A percentile compares a stretch with the other conserved stretches of the same genome.
Evolutionary conservation across 2,888 invertebrate species (phyloP).

Genomic region (Drosophila meridiana): DNA sequence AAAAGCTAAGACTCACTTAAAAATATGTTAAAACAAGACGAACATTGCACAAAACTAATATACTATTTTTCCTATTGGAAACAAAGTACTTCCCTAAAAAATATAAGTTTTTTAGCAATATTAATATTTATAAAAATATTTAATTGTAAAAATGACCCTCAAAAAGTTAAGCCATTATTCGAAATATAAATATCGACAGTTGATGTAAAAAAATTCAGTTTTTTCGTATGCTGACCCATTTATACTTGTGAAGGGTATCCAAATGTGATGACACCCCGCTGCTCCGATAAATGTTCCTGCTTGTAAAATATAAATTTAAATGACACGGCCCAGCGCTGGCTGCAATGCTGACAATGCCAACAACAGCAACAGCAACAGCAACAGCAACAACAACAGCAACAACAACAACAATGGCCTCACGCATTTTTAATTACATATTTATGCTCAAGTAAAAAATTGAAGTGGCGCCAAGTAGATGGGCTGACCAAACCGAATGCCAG

Average conservation of each 20-base stretch:
- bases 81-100: no score
- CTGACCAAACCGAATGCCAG: slow-evolving; percentile 17
- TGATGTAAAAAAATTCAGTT: background rate
- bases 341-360: slow-evolving; percentile 17
- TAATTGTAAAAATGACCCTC: no score
- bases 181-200: background rate
- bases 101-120: no score
- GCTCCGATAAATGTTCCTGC: slow-evolving; percentile 3
- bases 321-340: slow-evolving; percentile 28
- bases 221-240: background rate
- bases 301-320: slow-evolving; percentile 58
- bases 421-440: slow-evolving; percentile 76
- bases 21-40: no score
- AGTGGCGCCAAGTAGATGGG: slow-evolving; percentile 38
- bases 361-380: slow-evolving; percentile 7
- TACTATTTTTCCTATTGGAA: no score
- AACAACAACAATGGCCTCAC: slow-evolving; percentile 20
- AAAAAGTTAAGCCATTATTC: background rate
- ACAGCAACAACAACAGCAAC: no score
- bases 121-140: no score
- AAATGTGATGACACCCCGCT: slow-evolving; percentile 1
- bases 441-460: slow-evolving; percentile 45
- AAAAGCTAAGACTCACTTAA: no score
- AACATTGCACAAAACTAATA: no score
- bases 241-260: background rate